Percentiles rank a stretch among this genome's conserved stretches.
phyloP scores from a whole-genome alignment of 2,797 vertebrate species.

The Hemitrygon akajei region DNA sequence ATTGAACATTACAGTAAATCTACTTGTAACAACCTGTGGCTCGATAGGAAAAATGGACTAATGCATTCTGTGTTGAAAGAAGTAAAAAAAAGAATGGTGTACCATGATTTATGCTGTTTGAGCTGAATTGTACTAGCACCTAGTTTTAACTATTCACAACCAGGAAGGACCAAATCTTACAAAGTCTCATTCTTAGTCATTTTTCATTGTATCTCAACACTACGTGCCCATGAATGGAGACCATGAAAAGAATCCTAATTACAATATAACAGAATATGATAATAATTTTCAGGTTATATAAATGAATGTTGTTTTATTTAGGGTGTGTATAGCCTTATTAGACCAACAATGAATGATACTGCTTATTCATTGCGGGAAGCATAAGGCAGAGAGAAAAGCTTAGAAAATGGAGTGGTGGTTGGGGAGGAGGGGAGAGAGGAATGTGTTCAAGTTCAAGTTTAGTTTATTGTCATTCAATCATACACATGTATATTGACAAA shows the following conservation, averaged over 20 bases:
- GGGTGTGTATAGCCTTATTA: not conserved
- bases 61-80: too few species aligned
- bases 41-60: too few species aligned
- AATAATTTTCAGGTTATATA: not conserved
- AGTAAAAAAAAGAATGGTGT: not conserved
- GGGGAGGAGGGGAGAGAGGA: not conserved
- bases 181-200: not conserved
- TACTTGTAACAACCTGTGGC: not conserved
- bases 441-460: too few species aligned
- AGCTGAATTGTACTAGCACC: not conserved
- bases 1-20: not conserved
- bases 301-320: not conserved
- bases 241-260: not conserved
- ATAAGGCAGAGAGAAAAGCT: not conserved
- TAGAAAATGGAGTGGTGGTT: too few species aligned
- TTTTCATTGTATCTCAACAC: not conserved
- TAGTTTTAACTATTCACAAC: not conserved
- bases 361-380: not conserved
- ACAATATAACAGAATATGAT: not conserved
- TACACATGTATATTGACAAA: too few species aligned
- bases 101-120: not conserved
- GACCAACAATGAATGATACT: not conserved
- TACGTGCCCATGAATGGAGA: not conserved
- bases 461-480: too few species aligned
- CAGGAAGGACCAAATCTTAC: not conserved